Percentiles rank a stretch among this genome's conserved stretches.
These are phyloP conservation scores for Pherbina coryleti DNA, from an alignment of 2,888 invertebrate genomes.

Conservation along the genomic window DNA sequence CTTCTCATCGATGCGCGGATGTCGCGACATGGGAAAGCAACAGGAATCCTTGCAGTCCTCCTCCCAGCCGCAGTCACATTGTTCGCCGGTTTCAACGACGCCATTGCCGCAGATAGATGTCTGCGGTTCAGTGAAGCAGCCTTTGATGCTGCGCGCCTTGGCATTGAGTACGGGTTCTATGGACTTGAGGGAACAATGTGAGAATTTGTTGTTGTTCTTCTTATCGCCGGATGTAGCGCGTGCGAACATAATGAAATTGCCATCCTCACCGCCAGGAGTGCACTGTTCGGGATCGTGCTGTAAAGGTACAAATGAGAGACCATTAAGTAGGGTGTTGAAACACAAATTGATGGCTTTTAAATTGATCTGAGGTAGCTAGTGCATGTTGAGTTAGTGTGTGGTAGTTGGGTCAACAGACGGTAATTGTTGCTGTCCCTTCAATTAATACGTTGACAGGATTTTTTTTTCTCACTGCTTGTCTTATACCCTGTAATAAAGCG, in stretches of 20 bases:
- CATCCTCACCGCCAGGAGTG: constrained; percentile 95
- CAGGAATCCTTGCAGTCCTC: constrained; percentile 95
- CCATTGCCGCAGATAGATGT: constrained; percentile 98
- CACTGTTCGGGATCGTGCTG: constrained; percentile 96
- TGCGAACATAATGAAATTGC: constrained; percentile 99
- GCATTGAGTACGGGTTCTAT: constrained; percentile 93
- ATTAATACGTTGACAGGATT: not conserved
- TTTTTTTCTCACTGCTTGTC: not conserved
- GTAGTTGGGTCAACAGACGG: too few relatives aligned
- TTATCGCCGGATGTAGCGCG: constrained; percentile 98
- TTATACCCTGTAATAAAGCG: too few relatives aligned
- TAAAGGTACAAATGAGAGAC: constrained; percentile 42
- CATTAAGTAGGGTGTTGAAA: too few relatives aligned
- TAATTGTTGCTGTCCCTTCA: not conserved
- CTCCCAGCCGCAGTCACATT: constrained; percentile 99
- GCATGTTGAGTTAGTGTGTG: too few relatives aligned
- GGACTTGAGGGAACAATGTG: constrained; percentile 91
- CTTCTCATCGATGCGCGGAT: constrained; percentile 81
- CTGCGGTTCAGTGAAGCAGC: constrained; percentile 94
- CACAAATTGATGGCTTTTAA: too few relatives aligned
- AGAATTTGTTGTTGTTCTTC: constrained; percentile 97
- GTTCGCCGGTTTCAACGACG: constrained; percentile 95
- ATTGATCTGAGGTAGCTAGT: too few relatives aligned
- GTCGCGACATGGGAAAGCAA: constrained; percentile 90
- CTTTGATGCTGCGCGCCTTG: constrained; percentile 89